Evolutionary conservation across 2,113 vertebrate species (phyloP).

Genomic region (Phycodurus eques): DNA sequence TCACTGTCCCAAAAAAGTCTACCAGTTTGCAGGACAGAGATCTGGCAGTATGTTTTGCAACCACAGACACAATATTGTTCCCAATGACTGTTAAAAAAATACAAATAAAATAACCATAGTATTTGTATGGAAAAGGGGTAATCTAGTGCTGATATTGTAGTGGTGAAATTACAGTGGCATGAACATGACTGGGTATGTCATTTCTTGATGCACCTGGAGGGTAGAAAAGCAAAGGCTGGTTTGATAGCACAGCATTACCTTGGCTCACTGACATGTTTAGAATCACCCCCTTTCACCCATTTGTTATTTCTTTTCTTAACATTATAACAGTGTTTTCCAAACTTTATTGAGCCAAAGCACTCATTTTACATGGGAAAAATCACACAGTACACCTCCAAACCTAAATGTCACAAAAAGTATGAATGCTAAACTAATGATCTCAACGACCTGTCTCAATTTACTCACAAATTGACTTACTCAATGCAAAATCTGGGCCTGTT

Average conservation of each 20-base stretch:
- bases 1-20: too few species aligned
- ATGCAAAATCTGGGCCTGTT: too few species aligned
- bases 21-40: too few species aligned
- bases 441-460: too few species aligned
- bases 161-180: constrained; percentile 59
- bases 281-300: constrained; percentile 23
- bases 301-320: not conserved
- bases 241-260: constrained; percentile 58
- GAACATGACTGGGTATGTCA: constrained; percentile 57
- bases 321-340: too few species aligned
- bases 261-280: constrained; percentile 38
- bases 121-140: constrained; percentile 52
- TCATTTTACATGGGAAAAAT: too few species aligned
- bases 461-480: too few species aligned
- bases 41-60: constrained; percentile 34
- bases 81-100: constrained; percentile 18
- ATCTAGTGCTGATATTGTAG: constrained; percentile 55
- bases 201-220: constrained; percentile 49
- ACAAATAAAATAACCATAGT: constrained; percentile 40
- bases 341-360: too few species aligned
- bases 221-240: constrained; percentile 49
- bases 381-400: too few species aligned
- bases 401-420: too few species aligned
- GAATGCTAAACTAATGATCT: too few species aligned
- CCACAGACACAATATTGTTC: constrained; percentile 42